Percentiles rank a stretch among this genome's conserved stretches.
These are phyloP conservation scores for Taphrorychus bicolor DNA, from an alignment of 2,888 invertebrate genomes.

Conservation along the genomic window DNA sequence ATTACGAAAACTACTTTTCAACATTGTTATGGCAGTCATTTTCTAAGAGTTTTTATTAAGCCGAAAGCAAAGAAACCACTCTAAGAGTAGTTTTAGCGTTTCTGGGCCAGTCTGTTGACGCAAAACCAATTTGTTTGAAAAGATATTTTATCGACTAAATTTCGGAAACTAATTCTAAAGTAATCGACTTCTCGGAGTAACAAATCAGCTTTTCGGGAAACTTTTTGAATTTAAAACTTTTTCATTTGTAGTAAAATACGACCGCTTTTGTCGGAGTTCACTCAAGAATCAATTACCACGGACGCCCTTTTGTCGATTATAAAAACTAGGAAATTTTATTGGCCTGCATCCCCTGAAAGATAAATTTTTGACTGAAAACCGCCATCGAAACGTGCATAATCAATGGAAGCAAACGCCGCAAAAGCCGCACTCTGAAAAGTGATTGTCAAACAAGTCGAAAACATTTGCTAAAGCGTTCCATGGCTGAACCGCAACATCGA, in stretches of 20 bases:
- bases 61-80: neutral
- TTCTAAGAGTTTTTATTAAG: neutral
- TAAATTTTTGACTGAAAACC: neutral
- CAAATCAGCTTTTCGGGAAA: slow-evolving; percentile 40
- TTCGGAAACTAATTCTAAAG: slow-evolving; percentile 40
- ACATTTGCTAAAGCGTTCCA: slow-evolving; percentile 11
- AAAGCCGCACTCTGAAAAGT: slow-evolving; percentile 14
- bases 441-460: slow-evolving; percentile 14
- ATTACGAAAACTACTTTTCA: neutral
- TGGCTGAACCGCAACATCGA: slow-evolving; percentile 18
- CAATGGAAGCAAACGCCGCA: slow-evolving; percentile 9
- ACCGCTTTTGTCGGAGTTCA: slow-evolving; percentile 27
- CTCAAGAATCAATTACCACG: slow-evolving; percentile 33
- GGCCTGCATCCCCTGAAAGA: neutral
- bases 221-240: slow-evolving; percentile 43
- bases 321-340: slow-evolving; percentile 1
- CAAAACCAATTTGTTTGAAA: slow-evolving; percentile 36
- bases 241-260: slow-evolving; percentile 41
- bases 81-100: neutral
- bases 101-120: slow-evolving; percentile 16
- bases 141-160: slow-evolving; percentile 31
- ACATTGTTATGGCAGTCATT: neutral
- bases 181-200: slow-evolving; percentile 38
- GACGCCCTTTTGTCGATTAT: slow-evolving; percentile 17
- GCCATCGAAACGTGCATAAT: slow-evolving; percentile 1